These are phyloP conservation scores for Hypena proboscidalis DNA, from an alignment of 2,888 invertebrate genomes.

Conservation along the genomic window DNA sequence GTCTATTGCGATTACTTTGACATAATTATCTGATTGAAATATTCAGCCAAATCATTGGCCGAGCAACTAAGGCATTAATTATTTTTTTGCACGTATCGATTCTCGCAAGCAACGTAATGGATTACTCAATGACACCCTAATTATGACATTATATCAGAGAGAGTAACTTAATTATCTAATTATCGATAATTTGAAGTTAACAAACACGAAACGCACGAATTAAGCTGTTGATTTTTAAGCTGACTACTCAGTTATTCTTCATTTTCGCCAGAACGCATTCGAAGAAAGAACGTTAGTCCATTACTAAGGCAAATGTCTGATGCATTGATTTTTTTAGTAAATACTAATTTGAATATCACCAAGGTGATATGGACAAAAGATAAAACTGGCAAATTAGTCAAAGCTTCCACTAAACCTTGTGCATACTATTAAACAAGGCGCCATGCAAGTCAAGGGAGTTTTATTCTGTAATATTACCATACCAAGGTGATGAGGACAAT, in stretches of 20 bases:
- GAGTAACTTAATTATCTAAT: constrained; percentile 39
- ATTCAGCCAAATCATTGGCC: constrained; percentile 12
- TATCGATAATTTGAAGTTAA: constrained; percentile 13
- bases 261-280: constrained; percentile 1
- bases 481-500: too few species aligned
- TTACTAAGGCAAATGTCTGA: too few species aligned
- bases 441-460: too few species aligned
- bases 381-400: constrained; percentile 14
- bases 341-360: constrained; percentile 8
- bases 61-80: constrained; percentile 5
- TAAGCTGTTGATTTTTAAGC: constrained; percentile 11
- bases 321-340: constrained; percentile 6
- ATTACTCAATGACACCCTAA: constrained; percentile 31
- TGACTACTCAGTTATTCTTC: too few species aligned
- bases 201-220: constrained; percentile 17
- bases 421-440: too few species aligned
- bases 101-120: constrained; percentile 13
- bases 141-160: constrained; percentile 42
- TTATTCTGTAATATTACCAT: too few species aligned
- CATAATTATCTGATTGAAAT: constrained; percentile 8
- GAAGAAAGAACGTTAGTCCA: too few species aligned
- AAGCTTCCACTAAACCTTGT: too few species aligned
- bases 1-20: constrained; percentile 1
- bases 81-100: constrained; percentile 18
- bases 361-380: constrained; percentile 6